phyloP scores from a whole-genome alignment of 2,888 invertebrate species.

The Gnatocerus cornutus region DNA sequence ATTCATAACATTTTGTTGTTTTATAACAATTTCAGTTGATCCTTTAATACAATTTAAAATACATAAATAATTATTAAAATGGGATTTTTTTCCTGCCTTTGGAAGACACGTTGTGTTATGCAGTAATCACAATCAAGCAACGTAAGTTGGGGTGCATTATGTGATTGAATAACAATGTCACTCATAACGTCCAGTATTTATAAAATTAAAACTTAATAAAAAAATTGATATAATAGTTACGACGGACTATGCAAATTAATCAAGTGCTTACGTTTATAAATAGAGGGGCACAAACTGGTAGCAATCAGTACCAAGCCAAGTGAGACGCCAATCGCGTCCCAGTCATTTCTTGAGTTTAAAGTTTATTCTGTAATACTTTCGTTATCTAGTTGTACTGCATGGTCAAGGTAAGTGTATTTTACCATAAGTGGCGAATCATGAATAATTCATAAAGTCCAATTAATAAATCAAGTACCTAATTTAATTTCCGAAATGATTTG shows the following conservation, averaged over 20 bases:
- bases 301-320: constrained; percentile 38
- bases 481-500: too few relatives aligned
- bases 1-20: too few relatives aligned
- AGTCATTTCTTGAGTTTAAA: constrained; percentile 18
- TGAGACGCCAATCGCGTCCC: constrained; percentile 35
- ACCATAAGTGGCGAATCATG: too few relatives aligned
- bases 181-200: background rate
- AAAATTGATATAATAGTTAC: constrained; percentile 39
- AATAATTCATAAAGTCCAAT: too few relatives aligned
- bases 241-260: constrained; percentile 45
- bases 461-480: too few relatives aligned
- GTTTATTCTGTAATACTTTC: constrained; percentile 7
- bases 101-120: too few relatives aligned
- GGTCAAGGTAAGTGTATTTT: constrained; percentile 26
- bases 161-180: background rate
- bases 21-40: too few relatives aligned
- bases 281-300: constrained; percentile 41
- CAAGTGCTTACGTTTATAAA: constrained; percentile 44
- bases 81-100: too few relatives aligned
- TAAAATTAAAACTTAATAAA: constrained; percentile 24
- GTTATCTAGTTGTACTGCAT: constrained; percentile 12
- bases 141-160: too few relatives aligned
- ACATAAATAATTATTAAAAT: too few relatives aligned
- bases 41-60: too few relatives aligned
- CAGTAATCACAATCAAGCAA: too few relatives aligned